These are phyloP conservation scores for Alfaro cultratus DNA, from an alignment of 2,797 vertebrate species.

Conservation along the genomic window DNA sequence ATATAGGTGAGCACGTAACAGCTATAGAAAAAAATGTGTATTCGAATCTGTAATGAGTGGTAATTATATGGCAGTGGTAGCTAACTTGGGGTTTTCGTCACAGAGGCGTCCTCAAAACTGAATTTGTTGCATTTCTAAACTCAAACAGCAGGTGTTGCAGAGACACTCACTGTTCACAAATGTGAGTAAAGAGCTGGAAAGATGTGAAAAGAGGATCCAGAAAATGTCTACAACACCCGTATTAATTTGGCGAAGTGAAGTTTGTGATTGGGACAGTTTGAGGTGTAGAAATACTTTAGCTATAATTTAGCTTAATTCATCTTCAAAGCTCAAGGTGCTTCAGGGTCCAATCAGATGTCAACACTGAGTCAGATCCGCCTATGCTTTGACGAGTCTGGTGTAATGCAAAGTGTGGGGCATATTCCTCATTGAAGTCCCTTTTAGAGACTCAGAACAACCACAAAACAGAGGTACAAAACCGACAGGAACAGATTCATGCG, in stretches of 20 bases:
- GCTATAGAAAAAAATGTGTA: not conserved
- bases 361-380: no score
- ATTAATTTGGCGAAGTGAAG: not conserved
- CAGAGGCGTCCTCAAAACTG: not conserved
- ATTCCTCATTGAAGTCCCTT: no score
- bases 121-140: not conserved
- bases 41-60: conserved; percentile 6
- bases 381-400: no score
- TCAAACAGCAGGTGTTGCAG: not conserved
- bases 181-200: not conserved
- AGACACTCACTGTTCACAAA: not conserved
- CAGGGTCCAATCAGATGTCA: no score
- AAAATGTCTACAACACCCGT: not conserved
- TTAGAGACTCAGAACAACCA: no score
- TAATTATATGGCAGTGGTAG: conserved; percentile 4
- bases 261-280: no score
- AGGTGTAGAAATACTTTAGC: no score
- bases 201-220: not conserved
- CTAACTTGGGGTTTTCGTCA: not conserved
- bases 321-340: no score
- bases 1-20: not conserved
- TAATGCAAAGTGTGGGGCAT: no score
- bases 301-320: no score
- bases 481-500: no score
- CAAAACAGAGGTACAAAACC: no score